phyloP scores from a whole-genome alignment of 30 jellyfish, hydroid and myxozoan genomes.

The Aurelia sp. region DNA sequence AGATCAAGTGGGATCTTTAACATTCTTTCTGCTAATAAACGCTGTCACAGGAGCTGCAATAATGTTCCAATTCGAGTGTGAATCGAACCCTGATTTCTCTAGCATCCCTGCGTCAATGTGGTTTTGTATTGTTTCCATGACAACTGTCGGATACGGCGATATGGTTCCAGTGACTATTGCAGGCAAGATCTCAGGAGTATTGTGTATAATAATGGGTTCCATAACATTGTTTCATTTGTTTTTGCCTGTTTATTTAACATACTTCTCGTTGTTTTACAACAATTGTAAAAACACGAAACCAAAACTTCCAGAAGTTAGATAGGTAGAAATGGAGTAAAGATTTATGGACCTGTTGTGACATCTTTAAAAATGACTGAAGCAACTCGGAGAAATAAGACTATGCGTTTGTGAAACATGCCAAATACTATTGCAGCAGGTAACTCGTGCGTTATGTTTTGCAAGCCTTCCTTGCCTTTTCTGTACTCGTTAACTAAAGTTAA shows the following conservation, averaged over 20 bases:
- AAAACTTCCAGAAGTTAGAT: not conserved
- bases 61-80: slow-evolving; percentile 59
- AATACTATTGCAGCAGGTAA: too few relatives aligned
- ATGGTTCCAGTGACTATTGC: slow-evolving; percentile 71
- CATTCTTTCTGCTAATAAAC: slow-evolving; percentile 61
- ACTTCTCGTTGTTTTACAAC: slow-evolving; percentile 76
- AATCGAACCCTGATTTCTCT: slow-evolving; percentile 41
- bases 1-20: slow-evolving; percentile 76
- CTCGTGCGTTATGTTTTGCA: too few relatives aligned
- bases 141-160: slow-evolving; percentile 88
- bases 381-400: too few relatives aligned
- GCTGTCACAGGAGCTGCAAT: slow-evolving; percentile 66
- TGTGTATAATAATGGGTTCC: slow-evolving; percentile 78
- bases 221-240: slow-evolving; percentile 76
- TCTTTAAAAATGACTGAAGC: too few relatives aligned
- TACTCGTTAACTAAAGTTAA: too few relatives aligned
- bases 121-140: slow-evolving; percentile 86
- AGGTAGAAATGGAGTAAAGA: too few relatives aligned
- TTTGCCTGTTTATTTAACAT: slow-evolving; percentile 84
- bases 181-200: slow-evolving; percentile 71
- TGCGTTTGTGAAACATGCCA: too few relatives aligned
- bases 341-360: too few relatives aligned
- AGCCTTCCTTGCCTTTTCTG: too few relatives aligned
- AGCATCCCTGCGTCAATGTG: slow-evolving; percentile 76
- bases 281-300: slow-evolving; percentile 35